Base-by-base conservation (phyloP, 2,888 invertebrate genomes). In the Dolichopus griseipennis region DNA sequence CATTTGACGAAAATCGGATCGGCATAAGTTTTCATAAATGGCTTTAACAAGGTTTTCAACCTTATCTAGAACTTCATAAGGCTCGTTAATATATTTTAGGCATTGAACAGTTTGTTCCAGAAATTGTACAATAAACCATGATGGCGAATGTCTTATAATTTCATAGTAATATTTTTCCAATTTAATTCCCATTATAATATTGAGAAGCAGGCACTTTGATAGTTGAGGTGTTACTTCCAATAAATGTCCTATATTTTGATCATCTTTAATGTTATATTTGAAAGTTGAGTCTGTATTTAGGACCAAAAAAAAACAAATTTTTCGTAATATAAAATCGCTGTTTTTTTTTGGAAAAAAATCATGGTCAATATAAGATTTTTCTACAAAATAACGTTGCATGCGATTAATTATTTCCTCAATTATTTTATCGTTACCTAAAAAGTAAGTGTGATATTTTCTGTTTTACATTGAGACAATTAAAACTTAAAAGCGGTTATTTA, bases 111-210 rank as follows among this genome's bases (percentile, higher is more conserved):
- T 74, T 2, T 75, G 71, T 61, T 76, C 76, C 37, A 76, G 74
- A 68, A 76, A 76, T 67, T 78, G 77, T 68, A 76, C 74, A 0
- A 75, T 69, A 66, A 78, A 76, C 78, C 78, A 78, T 27, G 75
- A 74, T 1, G 79, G 78, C 5, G 76, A 71, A 66, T 75, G 74
- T 1, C 72, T 66, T 18, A 79, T 52, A 65, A 74, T 72, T 72
- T 79, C 78, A 67, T 73, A 76, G 66, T 77, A 77, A 64, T 72
- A 77, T 68, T 72, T 69, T 21, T 78, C 75, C 8, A 79, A 69
- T 12, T 74, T 71, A n/a, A 78, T 66, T 18, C 74, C 72, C 77
- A 76, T 78, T 61, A 78, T 68, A 3, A 78, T 67, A 0, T 74
- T 71, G 1, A 77, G 71, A 0, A 77, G 66, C 0, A 79, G 68